Evolutionary conservation across 2,888 invertebrate genomes (phyloP), one percentile per base, ranked within the genome.

Genomic region (Torymus tubicola): DNA sequence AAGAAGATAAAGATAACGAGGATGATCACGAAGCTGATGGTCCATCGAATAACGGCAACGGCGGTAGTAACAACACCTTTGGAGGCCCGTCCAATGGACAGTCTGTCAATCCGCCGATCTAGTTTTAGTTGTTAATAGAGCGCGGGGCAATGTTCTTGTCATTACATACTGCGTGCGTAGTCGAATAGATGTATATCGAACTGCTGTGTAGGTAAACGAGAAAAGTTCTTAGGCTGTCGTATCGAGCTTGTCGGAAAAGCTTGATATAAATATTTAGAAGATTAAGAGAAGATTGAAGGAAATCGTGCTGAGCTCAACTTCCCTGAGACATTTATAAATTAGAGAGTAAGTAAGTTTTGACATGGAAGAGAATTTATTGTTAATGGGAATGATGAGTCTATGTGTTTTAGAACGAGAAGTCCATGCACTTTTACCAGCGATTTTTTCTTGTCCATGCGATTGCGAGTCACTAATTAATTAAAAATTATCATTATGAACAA

Each of bases 1-100:
- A 87, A 68, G 88, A 89, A 42, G 89, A 89, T 2, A 88, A 88
- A 61, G 89, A 89, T 65, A 87, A 87, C 72, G 86, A 87, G 13
- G 87, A 87, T 57, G 86, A 88, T n/a, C 63, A 69, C 50, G 73
- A 71, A 8, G 75, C 72, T 18, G 73, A 78, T 42, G 10, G 16
- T 53, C n/a, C 21, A 57, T 16, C 2, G 2, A 2, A 18, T 5
- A n/a, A n/a, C 13, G n/a, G 42, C 8, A 0, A 21, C 61, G 10
- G 21, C 21, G 14, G 21, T 16, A 65, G 14, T 21, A 16, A n/a
- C 60, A 68, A 24, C n/a, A 42, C 60, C 18, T 63, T 50, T 14
- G 70, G 52, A 13, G 64, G 63, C 3, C 10, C 58, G 14, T 2
- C 52, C 2, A 55, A 10, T 3, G 57, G 69, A n/a, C 50, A 53